Conservation (phyloP, 2,113 vertebrate genomes). For the Varanus komodoensis region DNA sequence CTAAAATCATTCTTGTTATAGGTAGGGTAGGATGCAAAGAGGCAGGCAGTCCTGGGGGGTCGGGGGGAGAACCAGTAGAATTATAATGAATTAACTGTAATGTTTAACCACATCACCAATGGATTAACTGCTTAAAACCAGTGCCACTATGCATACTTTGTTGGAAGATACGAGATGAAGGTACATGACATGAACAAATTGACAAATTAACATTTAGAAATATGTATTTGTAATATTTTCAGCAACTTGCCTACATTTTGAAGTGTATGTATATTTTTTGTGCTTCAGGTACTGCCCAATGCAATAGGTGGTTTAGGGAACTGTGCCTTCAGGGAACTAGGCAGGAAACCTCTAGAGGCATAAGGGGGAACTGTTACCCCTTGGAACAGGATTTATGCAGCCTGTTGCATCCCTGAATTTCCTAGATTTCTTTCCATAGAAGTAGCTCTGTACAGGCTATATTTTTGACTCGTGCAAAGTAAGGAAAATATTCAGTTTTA, state of each 20-base stretch:
- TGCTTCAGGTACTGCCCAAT: not conserved
- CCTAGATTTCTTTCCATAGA: not conserved
- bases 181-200: not conserved
- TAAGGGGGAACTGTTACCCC: too few species aligned
- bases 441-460: not conserved
- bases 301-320: not conserved
- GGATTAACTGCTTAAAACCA: not conserved
- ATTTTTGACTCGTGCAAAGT: not conserved
- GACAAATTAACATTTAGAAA: not conserved
- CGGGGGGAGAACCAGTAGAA: not conserved
- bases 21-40: conserved; percentile 87
- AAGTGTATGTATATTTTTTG: not conserved
- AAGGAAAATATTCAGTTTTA: not conserved
- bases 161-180: not conserved
- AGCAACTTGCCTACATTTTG: not conserved
- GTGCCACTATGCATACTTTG: not conserved
- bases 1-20: conserved; percentile 96
- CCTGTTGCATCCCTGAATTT: not conserved
- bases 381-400: not conserved
- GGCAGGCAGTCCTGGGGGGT: not conserved
- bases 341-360: not conserved
- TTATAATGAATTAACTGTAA: not conserved
- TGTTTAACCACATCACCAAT: not conserved
- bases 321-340: not conserved
- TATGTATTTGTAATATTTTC: not conserved